Percentiles rank a stretch among this genome's conserved stretches.
phyloP scores from a whole-genome alignment of 2,113 vertebrate species.

The Seriola rivoliana region DNA sequence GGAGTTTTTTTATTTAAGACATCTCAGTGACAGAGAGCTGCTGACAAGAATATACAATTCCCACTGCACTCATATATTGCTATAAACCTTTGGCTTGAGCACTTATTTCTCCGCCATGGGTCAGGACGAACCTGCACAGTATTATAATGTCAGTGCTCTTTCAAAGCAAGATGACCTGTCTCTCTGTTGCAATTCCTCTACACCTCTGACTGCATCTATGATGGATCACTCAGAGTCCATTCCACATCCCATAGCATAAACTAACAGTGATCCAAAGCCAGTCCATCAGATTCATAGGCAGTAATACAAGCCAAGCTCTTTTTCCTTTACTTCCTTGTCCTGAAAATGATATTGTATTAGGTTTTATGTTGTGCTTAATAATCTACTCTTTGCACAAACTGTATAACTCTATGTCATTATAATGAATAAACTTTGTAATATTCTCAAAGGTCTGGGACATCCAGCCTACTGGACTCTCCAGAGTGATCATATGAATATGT shows the following conservation, averaged over 20 bases:
- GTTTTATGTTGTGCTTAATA: neutral
- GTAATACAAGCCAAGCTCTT: neutral
- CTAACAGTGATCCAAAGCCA: conserved; percentile 21
- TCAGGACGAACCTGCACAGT: neutral
- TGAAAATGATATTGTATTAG: neutral
- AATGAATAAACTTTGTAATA: neutral
- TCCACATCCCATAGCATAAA: conserved; percentile 10
- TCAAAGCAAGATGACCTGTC: neutral
- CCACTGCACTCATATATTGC: neutral
- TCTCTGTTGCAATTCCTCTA: neutral
- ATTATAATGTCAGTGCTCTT: neutral
- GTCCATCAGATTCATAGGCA: neutral
- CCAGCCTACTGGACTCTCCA: neutral
- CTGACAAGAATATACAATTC: neutral
- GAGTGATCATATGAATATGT: too few relatives aligned
- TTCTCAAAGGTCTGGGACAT: neutral
- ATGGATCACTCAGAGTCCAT: conserved; percentile 28
- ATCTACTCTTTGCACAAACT: neutral
- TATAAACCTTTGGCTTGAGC: neutral
- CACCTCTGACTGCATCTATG: conserved; percentile 24
- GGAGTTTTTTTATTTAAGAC: neutral
- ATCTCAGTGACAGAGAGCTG: neutral
- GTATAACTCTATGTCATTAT: neutral
- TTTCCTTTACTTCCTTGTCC: neutral
- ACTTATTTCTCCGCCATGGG: neutral